Conservation (phyloP, 2,888 invertebrate species). For the Erebia aethiops region DNA sequence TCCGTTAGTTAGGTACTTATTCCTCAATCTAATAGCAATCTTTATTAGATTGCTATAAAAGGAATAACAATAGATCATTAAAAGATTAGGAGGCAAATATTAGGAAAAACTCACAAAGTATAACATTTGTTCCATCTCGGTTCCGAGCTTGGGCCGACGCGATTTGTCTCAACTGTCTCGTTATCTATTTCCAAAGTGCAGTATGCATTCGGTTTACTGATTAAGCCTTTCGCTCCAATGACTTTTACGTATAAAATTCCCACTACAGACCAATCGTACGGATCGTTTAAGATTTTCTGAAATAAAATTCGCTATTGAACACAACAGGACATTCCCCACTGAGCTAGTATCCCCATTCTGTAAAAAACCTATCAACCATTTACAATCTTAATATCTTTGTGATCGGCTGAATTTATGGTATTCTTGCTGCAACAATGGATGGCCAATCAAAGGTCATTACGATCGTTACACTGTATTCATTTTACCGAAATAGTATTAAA, state of each 20-base stretch:
- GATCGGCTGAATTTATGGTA: too few relatives aligned
- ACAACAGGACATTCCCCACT: background rate
- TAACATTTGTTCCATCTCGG: constrained; percentile 69
- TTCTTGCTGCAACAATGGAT: too few relatives aligned
- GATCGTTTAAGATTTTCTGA: constrained; percentile 55
- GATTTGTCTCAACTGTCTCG: constrained; percentile 66
- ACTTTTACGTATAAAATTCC: constrained; percentile 67
- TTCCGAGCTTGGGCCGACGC: constrained; percentile 50
- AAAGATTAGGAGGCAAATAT: background rate
- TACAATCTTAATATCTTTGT: too few relatives aligned
- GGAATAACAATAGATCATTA: too few relatives aligned
- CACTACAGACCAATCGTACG: constrained; percentile 55
- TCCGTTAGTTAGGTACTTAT: too few relatives aligned
- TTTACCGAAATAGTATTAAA: too few relatives aligned
- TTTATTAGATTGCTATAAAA: too few relatives aligned
- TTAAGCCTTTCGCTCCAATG: constrained; percentile 62
- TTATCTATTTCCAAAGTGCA: constrained; percentile 71
- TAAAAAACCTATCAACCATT: too few relatives aligned
- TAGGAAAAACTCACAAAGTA: constrained; percentile 62
- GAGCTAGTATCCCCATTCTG: too few relatives aligned
- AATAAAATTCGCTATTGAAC: constrained; percentile 32
- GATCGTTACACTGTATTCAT: too few relatives aligned
- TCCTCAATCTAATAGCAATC: too few relatives aligned
- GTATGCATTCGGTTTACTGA: constrained; percentile 61
- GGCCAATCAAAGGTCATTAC: too few relatives aligned